A percentile compares a stretch with the other conserved stretches of the same genome.
These are phyloP conservation scores for Acipenser oxyrinchus DNA, from an alignment of 2,797 vertebrate species.

Conservation along the genomic window DNA sequence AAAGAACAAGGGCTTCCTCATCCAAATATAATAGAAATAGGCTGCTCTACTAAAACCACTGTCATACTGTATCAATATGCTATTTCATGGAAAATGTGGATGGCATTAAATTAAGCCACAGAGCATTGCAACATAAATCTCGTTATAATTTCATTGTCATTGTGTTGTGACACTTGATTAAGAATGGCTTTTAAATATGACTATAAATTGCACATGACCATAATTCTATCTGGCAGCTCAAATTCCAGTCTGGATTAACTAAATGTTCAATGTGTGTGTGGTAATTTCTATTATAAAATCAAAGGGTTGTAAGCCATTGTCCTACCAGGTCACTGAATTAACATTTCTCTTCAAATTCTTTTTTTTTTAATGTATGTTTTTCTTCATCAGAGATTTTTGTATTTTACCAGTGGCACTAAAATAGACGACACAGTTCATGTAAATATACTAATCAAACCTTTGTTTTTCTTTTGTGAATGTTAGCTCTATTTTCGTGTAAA, in stretches of 20 bases:
- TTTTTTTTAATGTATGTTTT: too few relatives aligned
- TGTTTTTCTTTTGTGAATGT: too few relatives aligned
- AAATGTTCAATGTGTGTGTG: background rate
- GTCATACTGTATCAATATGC: background rate
- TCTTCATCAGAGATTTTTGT: too few relatives aligned
- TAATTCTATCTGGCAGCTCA: constrained; percentile 53
- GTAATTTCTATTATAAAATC: too few relatives aligned
- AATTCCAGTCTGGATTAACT: constrained; percentile 45
- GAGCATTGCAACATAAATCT: constrained; percentile 57
- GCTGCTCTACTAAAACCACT: background rate
- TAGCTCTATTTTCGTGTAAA: too few relatives aligned
- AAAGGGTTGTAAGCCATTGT: too few relatives aligned
- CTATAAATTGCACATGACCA: constrained; percentile 66
- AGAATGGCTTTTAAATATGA: constrained; percentile 70
- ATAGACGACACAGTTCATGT: too few relatives aligned
- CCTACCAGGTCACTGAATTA: too few relatives aligned
- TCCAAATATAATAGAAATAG: background rate
- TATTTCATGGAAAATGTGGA: background rate
- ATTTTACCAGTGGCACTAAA: too few relatives aligned
- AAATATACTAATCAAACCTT: too few relatives aligned
- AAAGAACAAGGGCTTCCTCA: background rate
- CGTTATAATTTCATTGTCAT: constrained; percentile 65
- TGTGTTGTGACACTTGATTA: constrained; percentile 66
- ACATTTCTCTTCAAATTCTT: too few relatives aligned
- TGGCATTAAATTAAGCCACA: constrained; percentile 55